Evolutionary conservation across 2,888 invertebrate genomes (phyloP).

Genomic region (Lasioglossum malachurum): DNA sequence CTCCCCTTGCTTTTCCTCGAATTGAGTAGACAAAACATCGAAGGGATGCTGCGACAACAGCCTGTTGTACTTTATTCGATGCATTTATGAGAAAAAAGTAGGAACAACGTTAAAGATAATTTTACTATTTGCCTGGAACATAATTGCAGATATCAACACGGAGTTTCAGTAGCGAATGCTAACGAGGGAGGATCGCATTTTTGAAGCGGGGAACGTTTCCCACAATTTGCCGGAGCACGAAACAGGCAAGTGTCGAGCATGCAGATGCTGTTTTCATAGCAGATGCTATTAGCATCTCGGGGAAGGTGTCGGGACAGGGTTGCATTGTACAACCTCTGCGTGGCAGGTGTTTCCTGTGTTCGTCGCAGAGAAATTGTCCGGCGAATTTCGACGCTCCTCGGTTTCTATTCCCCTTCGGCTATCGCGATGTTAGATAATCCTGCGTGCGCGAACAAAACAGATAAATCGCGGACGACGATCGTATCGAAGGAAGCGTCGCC

Average conservation of each 20-base stretch:
- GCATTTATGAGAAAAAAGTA: too few species aligned
- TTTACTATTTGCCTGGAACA: too few species aligned
- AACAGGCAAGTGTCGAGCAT: neutral
- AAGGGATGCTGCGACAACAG: neutral
- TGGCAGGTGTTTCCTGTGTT: neutral
- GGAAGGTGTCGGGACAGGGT: neutral
- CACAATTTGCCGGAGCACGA: neutral
- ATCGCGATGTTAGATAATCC: neutral
- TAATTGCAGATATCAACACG: too few species aligned
- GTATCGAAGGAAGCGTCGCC: neutral
- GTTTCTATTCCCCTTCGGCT: neutral
- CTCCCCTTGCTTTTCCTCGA: neutral
- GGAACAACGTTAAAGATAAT: too few species aligned
- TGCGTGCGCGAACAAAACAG: neutral
- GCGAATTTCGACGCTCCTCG: neutral
- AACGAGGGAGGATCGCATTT: too few species aligned
- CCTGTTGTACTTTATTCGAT: too few species aligned
- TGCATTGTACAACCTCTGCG: neutral
- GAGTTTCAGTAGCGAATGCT: too few species aligned
- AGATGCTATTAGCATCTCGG: slow-evolving; percentile 3
- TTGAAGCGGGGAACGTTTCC: neutral
- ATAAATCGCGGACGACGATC: neutral
- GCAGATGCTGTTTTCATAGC: neutral
- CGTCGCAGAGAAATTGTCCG: neutral
- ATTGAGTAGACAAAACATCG: neutral